Evolutionary conservation across 2,113 vertebrate genomes (phyloP).

Genomic region (Leptodactylus fuscus): DNA sequence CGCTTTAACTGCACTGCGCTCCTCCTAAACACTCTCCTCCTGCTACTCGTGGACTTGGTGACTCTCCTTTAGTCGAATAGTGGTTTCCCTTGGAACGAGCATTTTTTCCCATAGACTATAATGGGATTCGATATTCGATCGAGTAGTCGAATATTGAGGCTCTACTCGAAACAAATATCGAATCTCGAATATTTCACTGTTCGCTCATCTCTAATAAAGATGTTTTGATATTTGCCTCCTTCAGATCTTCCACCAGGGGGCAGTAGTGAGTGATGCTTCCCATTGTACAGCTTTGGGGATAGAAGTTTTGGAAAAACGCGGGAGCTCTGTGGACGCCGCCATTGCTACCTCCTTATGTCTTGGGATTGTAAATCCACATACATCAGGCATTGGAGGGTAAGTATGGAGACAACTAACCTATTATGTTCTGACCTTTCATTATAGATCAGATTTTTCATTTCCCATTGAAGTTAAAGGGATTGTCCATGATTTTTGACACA

Average conservation of each 20-base stretch:
- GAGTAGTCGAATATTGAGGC: too few relatives aligned
- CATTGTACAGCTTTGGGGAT: constrained; percentile 90
- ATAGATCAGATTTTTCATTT: too few relatives aligned
- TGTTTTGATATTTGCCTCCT: not conserved
- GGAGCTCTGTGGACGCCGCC: constrained; percentile 94
- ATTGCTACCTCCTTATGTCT: constrained; percentile 87
- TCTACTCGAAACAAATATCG: too few relatives aligned
- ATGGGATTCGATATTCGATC: too few relatives aligned
- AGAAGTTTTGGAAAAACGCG: constrained; percentile 82
- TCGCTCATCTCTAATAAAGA: too few relatives aligned
- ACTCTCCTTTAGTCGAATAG: too few relatives aligned
- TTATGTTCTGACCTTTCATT: not conserved
- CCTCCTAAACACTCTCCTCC: too few relatives aligned
- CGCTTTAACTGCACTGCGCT: too few relatives aligned
- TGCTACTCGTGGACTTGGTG: too few relatives aligned
- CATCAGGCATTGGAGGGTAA: constrained; percentile 93
- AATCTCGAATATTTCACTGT: too few relatives aligned
- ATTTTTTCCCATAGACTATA: too few relatives aligned
- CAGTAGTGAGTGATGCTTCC: constrained; percentile 89
- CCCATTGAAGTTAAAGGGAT: not conserved
- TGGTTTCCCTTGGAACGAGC: too few relatives aligned
- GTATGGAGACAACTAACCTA: constrained; percentile 59
- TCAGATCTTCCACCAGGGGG: constrained; percentile 89
- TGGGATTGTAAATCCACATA: constrained; percentile 91
- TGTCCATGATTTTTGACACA: not conserved